Evolutionary conservation across 2,113 vertebrate genomes (phyloP), one percentile per base, ranked within the genome.

Genomic region (Leucoraja erinaceus): DNA sequence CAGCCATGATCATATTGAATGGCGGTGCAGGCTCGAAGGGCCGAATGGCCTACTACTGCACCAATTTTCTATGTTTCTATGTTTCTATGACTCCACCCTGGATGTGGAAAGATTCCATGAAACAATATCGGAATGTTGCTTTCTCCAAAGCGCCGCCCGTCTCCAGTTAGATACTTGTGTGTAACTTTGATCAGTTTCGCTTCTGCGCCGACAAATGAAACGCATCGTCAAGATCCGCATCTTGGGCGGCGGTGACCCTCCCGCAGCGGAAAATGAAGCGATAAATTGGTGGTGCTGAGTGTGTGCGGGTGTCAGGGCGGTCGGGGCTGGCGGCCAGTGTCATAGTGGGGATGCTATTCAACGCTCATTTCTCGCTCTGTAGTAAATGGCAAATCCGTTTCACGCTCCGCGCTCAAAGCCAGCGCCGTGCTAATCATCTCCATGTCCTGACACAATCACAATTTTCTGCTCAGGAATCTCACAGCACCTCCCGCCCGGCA

Each of bases 371-470:
- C 68, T 91, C 18, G 68, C 90, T 91, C 90, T 54, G 54, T 72
- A 16, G 33, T 91, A 38, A 91, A 91, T 74, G 66, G 31, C 90
- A 91, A 91, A 91, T 91, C 90, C 68, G 66, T 91, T 91, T 72
- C 90, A 72, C 38, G 66, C 90, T 72, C 68, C 38, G 66, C 38
- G 72, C 68, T 91, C 33, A 91, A 47, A 72, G 66, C 90, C 90
- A 91, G 68, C 66, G 25, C 90, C 90, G 90, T 74, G 68, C 38
- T 91, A 91, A 74, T 91, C 33, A 38, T 91, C 33, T 72, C 90
- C 90, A 91, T 91, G 90, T 91, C 72, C 83, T 25, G 33, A 91
- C 68, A 91, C 90, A 91, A 91, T 91, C 90, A 72, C 90, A 91
- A 91, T 91, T 91, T 91, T 91, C 90, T 91, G 90, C 90, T 54